Conservation (phyloP, 2,797 vertebrate genomes). For the Strix occidentalis region DNA sequence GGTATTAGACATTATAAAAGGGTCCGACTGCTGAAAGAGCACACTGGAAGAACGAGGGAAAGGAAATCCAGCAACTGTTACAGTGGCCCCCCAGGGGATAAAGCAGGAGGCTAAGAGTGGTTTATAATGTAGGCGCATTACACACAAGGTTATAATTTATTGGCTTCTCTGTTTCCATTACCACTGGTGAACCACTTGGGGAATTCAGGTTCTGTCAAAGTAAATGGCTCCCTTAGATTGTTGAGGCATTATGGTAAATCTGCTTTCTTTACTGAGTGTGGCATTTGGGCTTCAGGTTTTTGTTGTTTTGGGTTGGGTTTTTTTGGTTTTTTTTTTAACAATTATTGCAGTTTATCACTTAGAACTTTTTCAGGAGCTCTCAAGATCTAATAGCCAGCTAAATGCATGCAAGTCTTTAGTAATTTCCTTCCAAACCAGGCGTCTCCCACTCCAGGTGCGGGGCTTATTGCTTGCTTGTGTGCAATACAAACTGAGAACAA, state of each 20-base stretch:
- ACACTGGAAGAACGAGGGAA: not conserved
- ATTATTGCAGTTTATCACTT: conserved; percentile 16
- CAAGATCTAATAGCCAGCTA: not conserved
- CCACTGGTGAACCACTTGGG: conserved; percentile 11
- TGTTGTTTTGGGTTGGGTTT: no score
- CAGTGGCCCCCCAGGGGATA: not conserved
- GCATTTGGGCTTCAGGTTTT: not conserved
- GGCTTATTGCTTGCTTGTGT: not conserved
- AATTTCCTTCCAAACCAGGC: not conserved
- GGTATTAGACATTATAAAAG: not conserved
- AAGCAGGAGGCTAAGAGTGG: conserved; percentile 36
- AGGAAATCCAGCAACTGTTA: conserved; percentile 22
- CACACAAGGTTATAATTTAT: conserved; percentile 64
- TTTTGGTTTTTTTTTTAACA: not conserved
- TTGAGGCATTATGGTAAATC: conserved; percentile 35
- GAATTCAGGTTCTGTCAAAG: conserved; percentile 62
- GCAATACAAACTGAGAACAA: conserved; percentile 1
- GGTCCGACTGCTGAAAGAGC: not conserved
- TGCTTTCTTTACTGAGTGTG: not conserved
- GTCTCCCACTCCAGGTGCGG: not conserved
- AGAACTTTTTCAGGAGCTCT: not conserved
- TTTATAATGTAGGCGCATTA: conserved; percentile 59
- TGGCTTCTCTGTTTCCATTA: conserved; percentile 68
- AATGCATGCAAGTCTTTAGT: not conserved
- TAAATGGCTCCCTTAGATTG: conserved; percentile 41